Evolutionary conservation across 2,888 invertebrate species (phyloP).

Genomic region (Acanthacorydalis orientalis): DNA sequence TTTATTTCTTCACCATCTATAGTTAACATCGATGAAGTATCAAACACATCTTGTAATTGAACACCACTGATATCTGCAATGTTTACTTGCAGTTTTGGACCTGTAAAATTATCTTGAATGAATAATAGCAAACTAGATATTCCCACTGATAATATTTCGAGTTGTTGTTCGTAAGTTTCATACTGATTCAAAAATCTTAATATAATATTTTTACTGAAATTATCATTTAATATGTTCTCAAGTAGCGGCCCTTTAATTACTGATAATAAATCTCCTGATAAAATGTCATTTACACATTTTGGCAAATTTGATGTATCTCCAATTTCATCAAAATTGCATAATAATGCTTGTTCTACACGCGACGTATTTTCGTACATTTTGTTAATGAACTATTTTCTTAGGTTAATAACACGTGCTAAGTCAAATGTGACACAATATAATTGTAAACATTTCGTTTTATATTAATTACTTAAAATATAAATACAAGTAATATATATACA

Average conservation of each 20-base stretch:
- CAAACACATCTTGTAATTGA: constrained; percentile 28
- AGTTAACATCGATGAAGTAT: constrained; percentile 28
- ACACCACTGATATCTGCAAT: constrained; percentile 26
- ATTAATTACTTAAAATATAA: neutral
- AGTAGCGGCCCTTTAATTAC: neutral
- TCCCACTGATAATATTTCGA: constrained; percentile 25
- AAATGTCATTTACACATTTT: neutral
- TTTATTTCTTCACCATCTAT: constrained; percentile 50
- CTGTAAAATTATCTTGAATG: constrained; percentile 68
- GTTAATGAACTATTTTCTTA: neutral
- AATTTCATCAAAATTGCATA: neutral
- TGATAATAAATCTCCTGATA: neutral
- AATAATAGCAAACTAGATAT: constrained; percentile 53
- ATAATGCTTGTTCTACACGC: neutral
- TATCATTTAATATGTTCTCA: neutral
- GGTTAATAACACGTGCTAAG: neutral
- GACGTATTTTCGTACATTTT: neutral
- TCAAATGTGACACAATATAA: neutral
- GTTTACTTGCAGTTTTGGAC: constrained; percentile 37
- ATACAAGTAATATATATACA: too few species aligned
- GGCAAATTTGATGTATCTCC: neutral
- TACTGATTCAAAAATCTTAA: neutral
- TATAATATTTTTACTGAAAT: neutral
- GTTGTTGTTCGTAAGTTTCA: neutral
- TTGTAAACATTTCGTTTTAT: neutral